These are phyloP conservation scores for Drosophila mayaguana DNA, from an alignment of 2,888 invertebrate species.

Conservation along the genomic window DNA sequence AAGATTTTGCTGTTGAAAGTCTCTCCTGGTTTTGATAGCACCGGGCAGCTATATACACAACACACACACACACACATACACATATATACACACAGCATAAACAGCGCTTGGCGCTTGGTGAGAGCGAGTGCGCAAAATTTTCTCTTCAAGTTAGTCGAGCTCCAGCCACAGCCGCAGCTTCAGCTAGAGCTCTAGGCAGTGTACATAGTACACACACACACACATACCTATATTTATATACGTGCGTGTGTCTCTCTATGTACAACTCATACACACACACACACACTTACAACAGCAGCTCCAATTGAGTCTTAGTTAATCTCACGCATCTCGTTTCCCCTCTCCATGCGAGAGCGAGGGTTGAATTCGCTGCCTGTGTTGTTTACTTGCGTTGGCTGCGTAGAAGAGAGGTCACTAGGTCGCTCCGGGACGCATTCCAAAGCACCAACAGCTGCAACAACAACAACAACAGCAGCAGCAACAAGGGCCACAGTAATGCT, in stretches of 20 bases:
- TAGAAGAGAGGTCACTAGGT: conserved; percentile 84
- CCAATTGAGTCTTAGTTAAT: conserved; percentile 23
- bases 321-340: conserved; percentile 27
- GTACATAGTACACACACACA: conserved; percentile 6
- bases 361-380: conserved; percentile 33
- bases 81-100: conserved; percentile 16
- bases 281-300: conserved; percentile 31
- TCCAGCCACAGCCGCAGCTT: conserved; percentile 12
- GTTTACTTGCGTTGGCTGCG: conserved; percentile 50
- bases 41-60: conserved; percentile 51
- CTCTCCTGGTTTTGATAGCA: conserved; percentile 54
- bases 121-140: conserved; percentile 27
- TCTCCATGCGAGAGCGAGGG: conserved; percentile 46
- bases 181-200: conserved; percentile 16
- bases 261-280: conserved; percentile 18
- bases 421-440: conserved; percentile 83
- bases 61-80: conserved; percentile 19
- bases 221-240: not conserved
- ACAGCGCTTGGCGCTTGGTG: conserved; percentile 15
- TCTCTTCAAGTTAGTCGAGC: conserved; percentile 28
- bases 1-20: conserved; percentile 33
- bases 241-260: not conserved
- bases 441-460: conserved; percentile 37
- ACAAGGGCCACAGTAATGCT: conserved; percentile 10
- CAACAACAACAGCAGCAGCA: conserved; percentile 7